Evolutionary conservation across 2,113 vertebrate species (phyloP), one percentile per base, ranked within the genome.

Genomic region (Prietella phreatophila): DNA sequence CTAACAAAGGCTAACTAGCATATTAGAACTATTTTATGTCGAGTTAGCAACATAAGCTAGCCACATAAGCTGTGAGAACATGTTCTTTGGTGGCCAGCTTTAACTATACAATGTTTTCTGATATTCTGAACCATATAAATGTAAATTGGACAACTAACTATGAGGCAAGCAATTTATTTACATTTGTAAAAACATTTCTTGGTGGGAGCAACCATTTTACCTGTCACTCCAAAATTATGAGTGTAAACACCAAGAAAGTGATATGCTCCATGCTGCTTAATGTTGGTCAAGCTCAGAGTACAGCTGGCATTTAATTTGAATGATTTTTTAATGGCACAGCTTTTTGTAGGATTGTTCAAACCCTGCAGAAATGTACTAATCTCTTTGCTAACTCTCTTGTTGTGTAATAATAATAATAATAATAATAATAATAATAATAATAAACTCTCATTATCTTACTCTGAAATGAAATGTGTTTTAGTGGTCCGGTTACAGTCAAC

Each of bases 401-500:
- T 67, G 15, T 60, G 80, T 30, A 82, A 60, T 39, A 53, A 53
- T 53, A n/a, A n/a, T n/a, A n/a, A n/a, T n/a, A n/a, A n/a, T n/a
- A n/a, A n/a, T n/a, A n/a, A n/a, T n/a, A n/a, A n/a, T n/a, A n/a
- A n/a, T n/a, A n/a, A n/a, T n/a, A 47, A 65, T 50, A 10, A 50
- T 84, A 25, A 58, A 11, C 56, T 78, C 20, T 36, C 17, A 79
- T 65, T 55, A 9, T 71, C 20, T 65, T 20, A 84, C 39, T 33
- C 9, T 39, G 22, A 73, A 85, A 82, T 17, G 4, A 20, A 79
- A 47, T 73, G 65, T 88, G 56, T 67, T 63, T 79, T 36, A 88
- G 82, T 86, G 63, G 73, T 67, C 30, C 83, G 63, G 9, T 27
- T 76, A 86, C 90, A 89, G 5, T 47, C 90, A 0, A 42, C 58